Evolutionary conservation across 1,140 invertebrate species (phyloP).

Genomic region (Euwallacea fornicatus): DNA sequence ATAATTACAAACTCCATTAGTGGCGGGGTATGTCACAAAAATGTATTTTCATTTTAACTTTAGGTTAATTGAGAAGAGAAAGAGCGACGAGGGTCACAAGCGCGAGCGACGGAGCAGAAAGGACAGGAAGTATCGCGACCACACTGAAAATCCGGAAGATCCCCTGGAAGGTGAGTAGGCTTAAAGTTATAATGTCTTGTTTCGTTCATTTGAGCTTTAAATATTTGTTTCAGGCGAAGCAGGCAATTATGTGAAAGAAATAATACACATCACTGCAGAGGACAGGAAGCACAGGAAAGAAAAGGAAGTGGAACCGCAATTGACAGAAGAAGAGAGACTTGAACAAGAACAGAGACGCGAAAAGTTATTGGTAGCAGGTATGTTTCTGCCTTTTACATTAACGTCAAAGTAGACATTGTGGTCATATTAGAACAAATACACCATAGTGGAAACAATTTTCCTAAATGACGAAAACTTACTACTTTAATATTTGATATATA

Average conservation of each 20-base stretch:
- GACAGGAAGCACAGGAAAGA: constrained; percentile 54
- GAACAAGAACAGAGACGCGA: constrained; percentile 66
- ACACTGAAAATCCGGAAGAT: constrained; percentile 44
- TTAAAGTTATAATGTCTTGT: not conserved
- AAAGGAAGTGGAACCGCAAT: constrained; percentile 54
- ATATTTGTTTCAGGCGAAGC: constrained; percentile 51
- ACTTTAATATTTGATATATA: no score
- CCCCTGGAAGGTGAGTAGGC: constrained; percentile 42
- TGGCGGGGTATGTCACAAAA: constrained; percentile 11
- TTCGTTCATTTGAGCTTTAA: not conserved
- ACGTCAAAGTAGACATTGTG: not conserved
- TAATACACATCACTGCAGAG: constrained; percentile 56
- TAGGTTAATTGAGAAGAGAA: constrained; percentile 63
- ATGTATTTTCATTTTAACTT: constrained; percentile 29
- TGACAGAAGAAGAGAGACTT: constrained; percentile 53
- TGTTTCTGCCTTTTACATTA: constrained; percentile 1
- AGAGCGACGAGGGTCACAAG: constrained; percentile 48
- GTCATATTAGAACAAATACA: no score
- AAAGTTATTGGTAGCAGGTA: constrained; percentile 63
- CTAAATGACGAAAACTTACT: not conserved
- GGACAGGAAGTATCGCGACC: constrained; percentile 46
- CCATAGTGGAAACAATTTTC: not conserved
- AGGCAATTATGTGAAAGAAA: constrained; percentile 54
- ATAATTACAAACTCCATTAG: not conserved
- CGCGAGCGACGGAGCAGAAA: constrained; percentile 29